Evolutionary conservation across 2,113 vertebrate genomes (phyloP).

Genomic region (Cynocephalus volans): DNA sequence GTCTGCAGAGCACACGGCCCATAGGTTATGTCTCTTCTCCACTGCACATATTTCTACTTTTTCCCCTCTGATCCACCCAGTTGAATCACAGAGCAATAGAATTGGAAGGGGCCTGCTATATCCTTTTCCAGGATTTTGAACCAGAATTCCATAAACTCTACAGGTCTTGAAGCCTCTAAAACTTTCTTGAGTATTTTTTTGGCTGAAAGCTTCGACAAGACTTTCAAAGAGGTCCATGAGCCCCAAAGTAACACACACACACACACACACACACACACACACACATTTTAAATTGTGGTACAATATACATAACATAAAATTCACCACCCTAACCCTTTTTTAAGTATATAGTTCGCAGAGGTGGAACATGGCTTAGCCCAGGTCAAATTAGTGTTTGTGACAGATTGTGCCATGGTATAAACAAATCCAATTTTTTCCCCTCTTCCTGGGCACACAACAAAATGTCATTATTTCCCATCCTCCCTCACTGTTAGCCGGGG

Average conservation of each 20-base stretch:
- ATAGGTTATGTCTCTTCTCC: neutral
- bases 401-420: neutral
- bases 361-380: neutral
- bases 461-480: neutral
- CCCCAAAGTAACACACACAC: neutral
- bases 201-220: neutral
- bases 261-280: neutral
- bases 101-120: neutral
- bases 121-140: neutral
- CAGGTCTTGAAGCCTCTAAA: neutral
- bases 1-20: neutral
- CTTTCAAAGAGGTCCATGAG: neutral
- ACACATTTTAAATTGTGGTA: neutral
- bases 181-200: neutral
- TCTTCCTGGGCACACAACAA: neutral
- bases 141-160: neutral
- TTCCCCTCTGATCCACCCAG: neutral
- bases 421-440: neutral
- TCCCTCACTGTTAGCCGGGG: neutral
- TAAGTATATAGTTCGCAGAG: neutral
- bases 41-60: neutral
- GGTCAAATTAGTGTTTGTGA: neutral
- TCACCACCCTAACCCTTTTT: neutral
- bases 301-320: neutral
- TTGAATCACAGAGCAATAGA: constrained; percentile 18